Evolutionary conservation across 2,888 invertebrate genomes (phyloP).

Genomic region (Lucinisca nassula): DNA sequence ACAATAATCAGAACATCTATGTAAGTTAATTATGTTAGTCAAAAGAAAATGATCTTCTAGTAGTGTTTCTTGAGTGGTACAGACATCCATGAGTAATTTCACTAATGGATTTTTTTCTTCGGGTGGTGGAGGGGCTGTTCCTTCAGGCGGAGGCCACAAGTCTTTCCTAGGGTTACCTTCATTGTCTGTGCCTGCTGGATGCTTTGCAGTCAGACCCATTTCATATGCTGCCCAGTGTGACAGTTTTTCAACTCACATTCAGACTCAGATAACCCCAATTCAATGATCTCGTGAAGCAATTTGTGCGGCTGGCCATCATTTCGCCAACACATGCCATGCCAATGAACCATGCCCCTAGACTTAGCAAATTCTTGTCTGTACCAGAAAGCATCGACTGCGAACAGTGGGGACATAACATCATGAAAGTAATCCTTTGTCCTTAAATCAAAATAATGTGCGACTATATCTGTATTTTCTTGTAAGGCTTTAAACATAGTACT

Average conservation of each 20-base stretch:
- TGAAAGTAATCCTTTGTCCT: constrained; percentile 68
- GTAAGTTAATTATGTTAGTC: constrained; percentile 61
- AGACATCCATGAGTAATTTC: constrained; percentile 73
- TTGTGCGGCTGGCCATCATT: constrained; percentile 50
- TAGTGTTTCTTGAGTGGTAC: constrained; percentile 55
- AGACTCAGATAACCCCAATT: constrained; percentile 27
- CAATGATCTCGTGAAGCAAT: constrained; percentile 21
- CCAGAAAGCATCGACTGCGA: constrained; percentile 72
- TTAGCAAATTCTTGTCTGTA: constrained; percentile 73
- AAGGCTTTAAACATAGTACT: constrained; percentile 53
- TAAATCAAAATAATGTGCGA: constrained; percentile 62
- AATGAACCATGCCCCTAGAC: constrained; percentile 71
- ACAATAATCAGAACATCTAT: constrained; percentile 67
- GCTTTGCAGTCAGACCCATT: constrained; percentile 62
- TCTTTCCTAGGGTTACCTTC: constrained; percentile 66
- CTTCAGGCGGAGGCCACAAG: constrained; percentile 75
- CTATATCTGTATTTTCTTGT: constrained; percentile 68
- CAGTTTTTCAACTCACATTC: constrained; percentile 34
- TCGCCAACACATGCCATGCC: constrained; percentile 73
- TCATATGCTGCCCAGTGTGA: constrained; percentile 50
- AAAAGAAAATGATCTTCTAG: constrained; percentile 64
- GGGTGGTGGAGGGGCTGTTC: constrained; percentile 64
- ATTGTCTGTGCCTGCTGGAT: constrained; percentile 23
- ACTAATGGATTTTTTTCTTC: constrained; percentile 70
- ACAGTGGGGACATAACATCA: constrained; percentile 70